Conservation (phyloP, 2,113 vertebrate genomes). For the Sorex araneus region DNA sequence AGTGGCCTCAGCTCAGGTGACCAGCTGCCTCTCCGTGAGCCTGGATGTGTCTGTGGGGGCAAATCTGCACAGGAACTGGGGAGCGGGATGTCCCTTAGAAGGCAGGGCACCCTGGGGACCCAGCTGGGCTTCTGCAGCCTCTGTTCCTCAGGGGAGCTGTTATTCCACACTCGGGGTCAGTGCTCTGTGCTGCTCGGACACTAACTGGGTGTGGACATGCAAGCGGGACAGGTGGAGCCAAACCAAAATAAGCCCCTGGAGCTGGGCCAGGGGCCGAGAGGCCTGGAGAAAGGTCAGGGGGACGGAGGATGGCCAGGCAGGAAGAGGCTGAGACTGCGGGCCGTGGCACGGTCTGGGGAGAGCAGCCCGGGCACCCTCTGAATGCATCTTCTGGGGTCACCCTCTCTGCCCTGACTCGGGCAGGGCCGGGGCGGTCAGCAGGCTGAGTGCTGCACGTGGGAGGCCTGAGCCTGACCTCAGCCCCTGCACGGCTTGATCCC, state of each 20-base stretch:
- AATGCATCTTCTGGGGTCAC: background rate
- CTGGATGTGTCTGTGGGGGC: background rate
- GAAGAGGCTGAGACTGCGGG: background rate
- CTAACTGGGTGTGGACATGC: conserved; percentile 41
- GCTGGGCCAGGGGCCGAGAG: conserved; percentile 52
- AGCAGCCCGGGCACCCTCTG: background rate
- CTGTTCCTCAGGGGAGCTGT: background rate
- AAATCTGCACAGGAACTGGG: background rate
- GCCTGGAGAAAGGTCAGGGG: conserved; percentile 43
- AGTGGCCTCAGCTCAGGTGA: background rate
- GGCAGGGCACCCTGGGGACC: background rate
- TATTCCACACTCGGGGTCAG: background rate
- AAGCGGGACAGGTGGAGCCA: conserved; percentile 70
- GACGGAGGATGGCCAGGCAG: conserved; percentile 36
- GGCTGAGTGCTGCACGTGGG: background rate
- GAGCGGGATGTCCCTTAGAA: background rate
- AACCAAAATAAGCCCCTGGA: conserved; percentile 61
- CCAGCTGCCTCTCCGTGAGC: background rate
- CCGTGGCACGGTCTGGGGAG: background rate
- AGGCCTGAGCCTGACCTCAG: no score
- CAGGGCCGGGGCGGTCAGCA: background rate
- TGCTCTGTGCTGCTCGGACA: background rate
- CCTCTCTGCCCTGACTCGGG: background rate
- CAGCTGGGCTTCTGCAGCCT: conserved; percentile 29
- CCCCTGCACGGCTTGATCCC: no score